Evolutionary conservation across 2,888 invertebrate species (phyloP), one percentile per base, ranked within the genome.

Genomic region (Phrixothrix hirtus): DNA sequence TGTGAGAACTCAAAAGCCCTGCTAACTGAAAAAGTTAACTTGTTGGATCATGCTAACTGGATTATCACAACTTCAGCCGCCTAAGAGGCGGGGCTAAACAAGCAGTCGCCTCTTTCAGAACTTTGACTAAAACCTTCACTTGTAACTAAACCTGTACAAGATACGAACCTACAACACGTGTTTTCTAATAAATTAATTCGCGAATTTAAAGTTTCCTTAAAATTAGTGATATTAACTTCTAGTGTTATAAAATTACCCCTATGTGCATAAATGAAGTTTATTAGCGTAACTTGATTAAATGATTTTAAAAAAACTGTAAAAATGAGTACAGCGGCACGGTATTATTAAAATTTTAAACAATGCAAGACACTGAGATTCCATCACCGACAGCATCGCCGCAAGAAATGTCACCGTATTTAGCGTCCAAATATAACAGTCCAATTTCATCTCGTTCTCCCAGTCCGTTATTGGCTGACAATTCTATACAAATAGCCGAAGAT

Each of bases 401-500:
- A 41, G 71, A 71, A 36, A 75, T 76, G 74, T 74, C 76, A 16
- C 75, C 75, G 9, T 74, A 74, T 57, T 55, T 61, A 25, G 68
- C 69, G 35, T 70, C 73, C n/a, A 74, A 73, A 59, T 76, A 73
- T 65, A 67, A 71, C 48, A 75, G 73, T 57, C 74, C 73, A 13
- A 70, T 72, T 57, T 74, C 75, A 32, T 76, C 75, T 43, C 66
- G 75, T 61, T 75, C 75, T 38, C 73, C 77, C 62, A 79, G 78
- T 71, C 78, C 79, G 62, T 76, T 76, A 62, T 70, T 68, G 57
- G 65, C 70, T 10, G 70, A 73, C 45, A 81, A 79, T 77, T 65
- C 75, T 77, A 60, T 54, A 64, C 78, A 70, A 81, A 42, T 70
- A 64, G 49, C 71, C 64, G 68, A 73, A 55, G 61, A 63, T 47